Conservation (phyloP, 2,797 vertebrate species). For the Lacerta viridis region DNA sequence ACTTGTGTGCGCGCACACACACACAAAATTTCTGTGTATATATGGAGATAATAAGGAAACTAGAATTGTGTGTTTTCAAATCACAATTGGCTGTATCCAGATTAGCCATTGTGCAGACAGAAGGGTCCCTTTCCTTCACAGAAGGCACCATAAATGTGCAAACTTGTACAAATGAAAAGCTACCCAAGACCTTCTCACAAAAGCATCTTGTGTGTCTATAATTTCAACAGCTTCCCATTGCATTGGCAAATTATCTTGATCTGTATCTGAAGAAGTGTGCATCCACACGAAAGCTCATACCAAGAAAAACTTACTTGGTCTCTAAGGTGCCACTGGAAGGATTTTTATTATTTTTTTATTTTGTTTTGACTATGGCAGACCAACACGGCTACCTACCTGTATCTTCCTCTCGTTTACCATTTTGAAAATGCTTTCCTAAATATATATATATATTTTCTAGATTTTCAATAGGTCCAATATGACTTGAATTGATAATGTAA, state of each 20-base stretch:
- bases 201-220: too few relatives aligned
- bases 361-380: too few relatives aligned
- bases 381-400: too few relatives aligned
- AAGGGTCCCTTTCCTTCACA: too few relatives aligned
- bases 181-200: neutral
- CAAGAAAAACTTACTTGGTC: too few relatives aligned
- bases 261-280: too few relatives aligned
- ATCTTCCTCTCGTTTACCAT: neutral
- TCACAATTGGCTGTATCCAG: neutral
- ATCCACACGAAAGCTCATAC: too few relatives aligned
- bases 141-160: neutral
- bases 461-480: neutral
- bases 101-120: too few relatives aligned
- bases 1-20: too few relatives aligned
- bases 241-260: too few relatives aligned
- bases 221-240: neutral
- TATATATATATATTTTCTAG: neutral
- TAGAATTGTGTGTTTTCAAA: neutral
- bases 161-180: neutral
- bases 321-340: too few relatives aligned
- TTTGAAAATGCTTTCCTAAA: neutral
- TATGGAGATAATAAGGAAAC: neutral
- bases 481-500: neutral
- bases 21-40: neutral
- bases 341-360: too few relatives aligned